Evolutionary conservation across 1,140 invertebrate genomes (phyloP).

Genomic region (Chironomus striatipennis): DNA sequence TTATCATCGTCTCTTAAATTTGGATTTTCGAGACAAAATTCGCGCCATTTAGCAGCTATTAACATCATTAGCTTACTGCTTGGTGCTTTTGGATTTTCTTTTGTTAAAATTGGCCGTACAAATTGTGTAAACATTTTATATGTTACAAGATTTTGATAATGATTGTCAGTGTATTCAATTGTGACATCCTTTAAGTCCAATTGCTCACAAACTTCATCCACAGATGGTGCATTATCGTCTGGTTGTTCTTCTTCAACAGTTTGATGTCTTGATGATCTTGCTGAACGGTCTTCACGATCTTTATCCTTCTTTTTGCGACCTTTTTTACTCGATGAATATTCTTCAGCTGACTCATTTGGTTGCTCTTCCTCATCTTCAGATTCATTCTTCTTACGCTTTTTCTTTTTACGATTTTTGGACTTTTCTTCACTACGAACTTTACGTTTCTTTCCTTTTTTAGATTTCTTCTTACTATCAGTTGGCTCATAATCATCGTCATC

Average conservation of each 20-base stretch:
- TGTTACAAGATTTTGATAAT: constrained; percentile 85
- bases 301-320: constrained; percentile 47
- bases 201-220: constrained; percentile 85
- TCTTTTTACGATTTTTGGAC: constrained; percentile 84
- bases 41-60: constrained; percentile 92
- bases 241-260: constrained; percentile 25
- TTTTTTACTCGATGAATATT: constrained; percentile 53
- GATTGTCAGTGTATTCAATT: constrained; percentile 82
- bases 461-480: constrained; percentile 69
- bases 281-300: constrained; percentile 42
- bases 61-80: constrained; percentile 93
- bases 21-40: constrained; percentile 83
- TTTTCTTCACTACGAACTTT: constrained; percentile 77
- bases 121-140: constrained; percentile 95
- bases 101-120: constrained; percentile 81
- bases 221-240: constrained; percentile 69
- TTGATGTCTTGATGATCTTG: not conserved
- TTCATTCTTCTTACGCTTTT: constrained; percentile 87
- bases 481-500: constrained; percentile 81
- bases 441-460: constrained; percentile 82
- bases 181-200: constrained; percentile 85
- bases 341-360: constrained; percentile 57
- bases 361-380: constrained; percentile 74
- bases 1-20: constrained; percentile 44
- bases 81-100: constrained; percentile 91